phyloP scores from a whole-genome alignment of 1,140 invertebrate genomes.

The Solenopsis invicta region DNA sequence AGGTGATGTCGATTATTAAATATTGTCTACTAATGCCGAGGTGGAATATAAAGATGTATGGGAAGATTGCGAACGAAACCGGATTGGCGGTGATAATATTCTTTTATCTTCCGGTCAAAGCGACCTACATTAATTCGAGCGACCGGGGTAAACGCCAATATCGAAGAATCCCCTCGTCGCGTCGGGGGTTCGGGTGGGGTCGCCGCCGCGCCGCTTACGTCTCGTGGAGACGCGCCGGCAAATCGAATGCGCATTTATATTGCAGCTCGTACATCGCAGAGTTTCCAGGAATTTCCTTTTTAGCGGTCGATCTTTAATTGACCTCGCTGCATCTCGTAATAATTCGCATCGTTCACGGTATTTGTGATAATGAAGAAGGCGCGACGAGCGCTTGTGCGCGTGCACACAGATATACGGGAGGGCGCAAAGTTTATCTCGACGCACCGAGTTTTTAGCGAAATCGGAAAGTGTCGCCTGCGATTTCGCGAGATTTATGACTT shows the following conservation, averaged over 20 bases:
- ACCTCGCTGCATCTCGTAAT: constrained; percentile 51
- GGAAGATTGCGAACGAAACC: constrained; percentile 18
- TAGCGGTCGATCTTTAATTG: constrained; percentile 62
- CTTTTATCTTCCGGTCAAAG: constrained; percentile 41
- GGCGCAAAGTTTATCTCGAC: constrained; percentile 45
- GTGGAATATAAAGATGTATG: neutral
- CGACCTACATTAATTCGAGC: constrained; percentile 56
- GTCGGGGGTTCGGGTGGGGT: neutral
- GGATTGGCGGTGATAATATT: constrained; percentile 45
- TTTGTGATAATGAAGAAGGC: neutral
- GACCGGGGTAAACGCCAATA: constrained; percentile 28
- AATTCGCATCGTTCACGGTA: neutral
- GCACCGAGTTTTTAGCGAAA: constrained; percentile 26
- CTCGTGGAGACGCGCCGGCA: no score
- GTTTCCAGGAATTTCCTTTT: constrained; percentile 49
- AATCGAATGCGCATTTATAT: constrained; percentile 68
- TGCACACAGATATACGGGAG: neutral
- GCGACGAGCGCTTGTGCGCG: no score
- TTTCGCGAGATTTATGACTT: constrained; percentile 33
- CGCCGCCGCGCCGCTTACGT: constrained; percentile 28
- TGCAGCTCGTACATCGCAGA: constrained; percentile 24
- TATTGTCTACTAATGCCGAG: neutral
- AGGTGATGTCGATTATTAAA: constrained; percentile 37
- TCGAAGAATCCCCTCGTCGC: constrained; percentile 52
- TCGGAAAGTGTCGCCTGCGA: constrained; percentile 35